A percentile compares a stretch with the other conserved stretches of the same genome.
These are phyloP conservation scores for Athrips mouffetella DNA, from an alignment of 2,888 invertebrate species.

Conservation along the genomic window DNA sequence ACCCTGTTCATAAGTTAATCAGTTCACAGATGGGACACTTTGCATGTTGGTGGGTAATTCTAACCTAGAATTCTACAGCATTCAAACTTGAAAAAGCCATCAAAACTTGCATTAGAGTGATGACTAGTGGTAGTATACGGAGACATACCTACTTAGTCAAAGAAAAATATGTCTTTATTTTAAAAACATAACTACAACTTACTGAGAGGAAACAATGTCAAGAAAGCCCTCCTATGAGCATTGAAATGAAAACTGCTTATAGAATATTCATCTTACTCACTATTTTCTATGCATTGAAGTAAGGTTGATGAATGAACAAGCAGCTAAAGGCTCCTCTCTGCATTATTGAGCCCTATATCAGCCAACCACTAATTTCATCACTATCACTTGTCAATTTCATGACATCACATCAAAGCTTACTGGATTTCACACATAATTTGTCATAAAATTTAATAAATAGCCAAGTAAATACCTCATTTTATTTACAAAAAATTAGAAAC, in stretches of 20 bases:
- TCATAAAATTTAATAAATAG: background rate
- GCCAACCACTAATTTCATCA: slow-evolving; percentile 32
- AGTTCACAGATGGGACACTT: too few relatives aligned
- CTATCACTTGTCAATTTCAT: slow-evolving; percentile 55
- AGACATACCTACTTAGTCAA: too few relatives aligned
- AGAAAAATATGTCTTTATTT: too few relatives aligned
- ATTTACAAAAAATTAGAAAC: background rate
- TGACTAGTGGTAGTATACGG: too few relatives aligned
- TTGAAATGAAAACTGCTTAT: slow-evolving; percentile 2
- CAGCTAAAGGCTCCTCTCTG: slow-evolving; percentile 31
- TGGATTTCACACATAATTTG: slow-evolving; percentile 40
- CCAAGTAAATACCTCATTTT: too few relatives aligned
- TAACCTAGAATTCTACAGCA: too few relatives aligned
- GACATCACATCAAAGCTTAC: slow-evolving; percentile 46
- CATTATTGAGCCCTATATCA: slow-evolving; percentile 39
- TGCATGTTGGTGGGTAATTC: too few relatives aligned
- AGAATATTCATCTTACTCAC: slow-evolving; percentile 46
- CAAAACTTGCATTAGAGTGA: too few relatives aligned
- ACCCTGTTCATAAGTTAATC: too few relatives aligned
- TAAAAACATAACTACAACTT: too few relatives aligned
- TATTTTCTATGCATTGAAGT: slow-evolving; percentile 64
- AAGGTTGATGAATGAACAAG: slow-evolving; percentile 35
- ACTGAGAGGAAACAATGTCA: too few relatives aligned
- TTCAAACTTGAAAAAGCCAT: too few relatives aligned
- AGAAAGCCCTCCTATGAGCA: background rate